Percentiles rank a stretch among this genome's conserved stretches.
Evolutionary conservation across 2,888 invertebrate genomes (phyloP).

Genomic region (Coelogynopora nodosa): DNA sequence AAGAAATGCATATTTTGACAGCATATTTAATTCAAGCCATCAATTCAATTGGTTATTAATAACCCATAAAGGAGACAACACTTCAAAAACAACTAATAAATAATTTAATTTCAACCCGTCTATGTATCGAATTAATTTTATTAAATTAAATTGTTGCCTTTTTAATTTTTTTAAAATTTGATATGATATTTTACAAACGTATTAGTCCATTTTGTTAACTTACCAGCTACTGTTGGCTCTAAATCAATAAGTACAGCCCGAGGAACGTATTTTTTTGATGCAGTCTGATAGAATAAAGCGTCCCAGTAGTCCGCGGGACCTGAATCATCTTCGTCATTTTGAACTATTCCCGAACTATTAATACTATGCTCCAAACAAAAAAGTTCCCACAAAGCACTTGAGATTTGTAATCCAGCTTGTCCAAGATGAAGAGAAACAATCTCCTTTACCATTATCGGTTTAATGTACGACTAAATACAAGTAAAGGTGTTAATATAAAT

Average conservation of each 20-base stretch:
- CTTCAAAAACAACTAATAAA: not conserved
- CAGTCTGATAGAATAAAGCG: slow-evolving; percentile 30
- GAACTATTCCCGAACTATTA: slow-evolving; percentile 55
- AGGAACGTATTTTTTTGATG: slow-evolving; percentile 21
- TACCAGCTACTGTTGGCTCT: slow-evolving; percentile 41
- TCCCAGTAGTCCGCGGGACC: slow-evolving; percentile 19
- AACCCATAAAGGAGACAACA: too few species aligned
- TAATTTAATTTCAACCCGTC: not conserved
- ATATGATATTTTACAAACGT: too few species aligned
- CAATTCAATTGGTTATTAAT: too few species aligned
- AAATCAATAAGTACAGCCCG: slow-evolving; percentile 34
- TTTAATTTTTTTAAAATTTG: too few species aligned
- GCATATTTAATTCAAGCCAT: too few species aligned
- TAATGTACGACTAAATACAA: too few species aligned
- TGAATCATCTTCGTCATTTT: slow-evolving; percentile 8
- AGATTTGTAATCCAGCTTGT: slow-evolving; percentile 63
- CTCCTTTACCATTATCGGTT: not conserved
- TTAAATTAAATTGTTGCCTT: not conserved
- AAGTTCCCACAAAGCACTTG: slow-evolving; percentile 64
- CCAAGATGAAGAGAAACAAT: slow-evolving; percentile 57
- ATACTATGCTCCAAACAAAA: slow-evolving; percentile 64
- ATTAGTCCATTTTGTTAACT: too few species aligned
- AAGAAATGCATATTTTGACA: too few species aligned
- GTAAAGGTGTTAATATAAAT: too few species aligned
- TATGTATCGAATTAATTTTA: not conserved